Conservation (phyloP, 92 coral and sea anemone genomes). For the Actinostola sp. region DNA sequence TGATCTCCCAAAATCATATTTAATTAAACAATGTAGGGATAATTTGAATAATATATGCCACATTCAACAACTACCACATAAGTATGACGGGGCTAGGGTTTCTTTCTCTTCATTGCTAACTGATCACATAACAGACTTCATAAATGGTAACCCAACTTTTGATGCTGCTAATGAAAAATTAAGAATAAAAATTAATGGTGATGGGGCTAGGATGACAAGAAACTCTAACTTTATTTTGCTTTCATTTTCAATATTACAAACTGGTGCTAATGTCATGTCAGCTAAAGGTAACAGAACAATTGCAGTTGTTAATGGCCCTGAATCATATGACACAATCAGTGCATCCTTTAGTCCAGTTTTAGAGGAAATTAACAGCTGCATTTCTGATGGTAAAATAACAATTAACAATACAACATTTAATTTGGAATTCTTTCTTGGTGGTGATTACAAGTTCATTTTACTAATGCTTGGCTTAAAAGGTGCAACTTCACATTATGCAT, state of each 20-base stretch:
- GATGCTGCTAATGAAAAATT: constrained; percentile 24
- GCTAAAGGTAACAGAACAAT: constrained; percentile 52
- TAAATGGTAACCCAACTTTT: constrained; percentile 13
- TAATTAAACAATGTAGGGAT: constrained; percentile 34
- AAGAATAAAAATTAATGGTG: constrained; percentile 40
- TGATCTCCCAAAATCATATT: constrained; percentile 45
- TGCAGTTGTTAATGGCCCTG: constrained; percentile 43
- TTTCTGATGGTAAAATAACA: constrained; percentile 7
- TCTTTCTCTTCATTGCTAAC: constrained; percentile 29
- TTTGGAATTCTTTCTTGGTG: constrained; percentile 44
- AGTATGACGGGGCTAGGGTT: constrained; percentile 5
- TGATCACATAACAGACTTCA: constrained; percentile 24
- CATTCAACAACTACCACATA: constrained; percentile 34
- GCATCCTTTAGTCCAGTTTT: constrained; percentile 13
- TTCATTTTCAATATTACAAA: constrained; percentile 38
- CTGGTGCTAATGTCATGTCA: constrained; percentile 45
- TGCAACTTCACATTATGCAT: constrained; percentile 43
- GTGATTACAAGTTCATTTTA: constrained; percentile 47
- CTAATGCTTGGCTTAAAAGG: constrained; percentile 51
- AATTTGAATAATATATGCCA: constrained; percentile 44
- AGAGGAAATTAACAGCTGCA: constrained; percentile 39
- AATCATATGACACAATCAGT: constrained; percentile 22
- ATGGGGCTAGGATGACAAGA: constrained; percentile 59
- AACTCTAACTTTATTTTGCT: constrained; percentile 43
- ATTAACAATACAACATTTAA: constrained; percentile 25